phyloP scores from a whole-genome alignment of 2,113 vertebrate genomes.

The Myotis davidii region DNA sequence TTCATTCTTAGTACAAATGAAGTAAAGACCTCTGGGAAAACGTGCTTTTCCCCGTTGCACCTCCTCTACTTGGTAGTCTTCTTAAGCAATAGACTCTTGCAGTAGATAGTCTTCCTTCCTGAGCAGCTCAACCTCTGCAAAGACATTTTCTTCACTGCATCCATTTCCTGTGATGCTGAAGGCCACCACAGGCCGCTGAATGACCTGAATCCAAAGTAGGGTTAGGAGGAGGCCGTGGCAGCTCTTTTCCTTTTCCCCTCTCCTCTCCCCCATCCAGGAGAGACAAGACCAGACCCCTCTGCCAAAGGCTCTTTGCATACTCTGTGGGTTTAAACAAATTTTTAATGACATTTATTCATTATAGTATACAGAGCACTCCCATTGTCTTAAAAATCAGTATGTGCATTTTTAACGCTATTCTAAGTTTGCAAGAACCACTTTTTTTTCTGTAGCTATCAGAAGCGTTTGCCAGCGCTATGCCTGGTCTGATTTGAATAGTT shows the following conservation, averaged over 20 bases:
- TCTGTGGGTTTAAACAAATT: neutral
- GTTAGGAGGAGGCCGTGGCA: neutral
- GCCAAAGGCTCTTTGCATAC: neutral
- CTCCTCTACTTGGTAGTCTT: constrained; percentile 93
- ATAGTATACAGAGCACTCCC: neutral
- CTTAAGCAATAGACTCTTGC: constrained; percentile 92
- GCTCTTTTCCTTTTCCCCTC: neutral
- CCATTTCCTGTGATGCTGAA: constrained; percentile 85
- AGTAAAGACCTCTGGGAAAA: constrained; percentile 90
- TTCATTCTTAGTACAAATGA: constrained; percentile 94
- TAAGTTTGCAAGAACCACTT: constrained; percentile 19
- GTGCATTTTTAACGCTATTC: constrained; percentile 18
- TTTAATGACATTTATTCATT: neutral
- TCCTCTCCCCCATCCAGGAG: neutral
- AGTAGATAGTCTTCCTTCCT: constrained; percentile 91
- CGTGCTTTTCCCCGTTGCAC: constrained; percentile 90
- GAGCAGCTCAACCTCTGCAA: constrained; percentile 82
- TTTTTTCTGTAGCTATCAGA: constrained; percentile 68
- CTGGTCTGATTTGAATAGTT: constrained; percentile 60
- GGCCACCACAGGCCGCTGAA: constrained; percentile 43
- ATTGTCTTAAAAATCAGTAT: neutral
- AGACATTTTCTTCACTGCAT: constrained; percentile 84
- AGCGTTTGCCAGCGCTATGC: constrained; percentile 75
- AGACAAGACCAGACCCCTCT: neutral
- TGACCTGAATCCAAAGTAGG: neutral